These are phyloP conservation scores for Holothuria scabra DNA, from an alignment of 53 echinoderm and acorn worm genomes.

Conservation along the genomic window DNA sequence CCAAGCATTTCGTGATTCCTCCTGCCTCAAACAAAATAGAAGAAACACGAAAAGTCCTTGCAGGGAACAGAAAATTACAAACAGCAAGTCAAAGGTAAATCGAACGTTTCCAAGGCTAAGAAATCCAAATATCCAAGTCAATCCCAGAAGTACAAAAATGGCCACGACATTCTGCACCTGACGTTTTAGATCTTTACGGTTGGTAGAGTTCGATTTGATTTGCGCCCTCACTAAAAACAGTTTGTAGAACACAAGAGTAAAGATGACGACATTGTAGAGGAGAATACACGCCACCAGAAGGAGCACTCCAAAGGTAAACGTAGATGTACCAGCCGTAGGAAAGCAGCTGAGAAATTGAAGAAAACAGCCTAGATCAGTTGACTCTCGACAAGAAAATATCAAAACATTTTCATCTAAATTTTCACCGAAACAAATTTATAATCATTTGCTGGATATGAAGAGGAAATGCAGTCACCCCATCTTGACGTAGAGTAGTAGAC, in stretches of 20 bases:
- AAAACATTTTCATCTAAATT: too few relatives aligned
- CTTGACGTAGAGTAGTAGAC: too few relatives aligned
- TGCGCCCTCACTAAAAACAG: slow-evolving; percentile 1
- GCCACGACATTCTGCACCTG: slow-evolving; percentile 68
- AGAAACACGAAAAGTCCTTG: slow-evolving; percentile 78
- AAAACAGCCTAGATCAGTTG: too few relatives aligned
- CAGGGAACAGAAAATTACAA: slow-evolving; percentile 69
- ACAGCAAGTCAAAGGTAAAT: slow-evolving; percentile 67
- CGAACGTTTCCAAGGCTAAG: slow-evolving; percentile 56
- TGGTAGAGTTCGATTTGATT: not conserved
- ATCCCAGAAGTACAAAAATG: slow-evolving; percentile 66
- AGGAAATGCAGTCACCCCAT: too few relatives aligned
- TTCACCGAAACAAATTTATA: too few relatives aligned
- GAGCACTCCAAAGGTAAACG: slow-evolving; percentile 29
- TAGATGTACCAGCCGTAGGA: not conserved
- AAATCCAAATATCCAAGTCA: slow-evolving; percentile 80
- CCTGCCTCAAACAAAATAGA: slow-evolving; percentile 68
- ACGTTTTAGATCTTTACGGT: slow-evolving; percentile 20
- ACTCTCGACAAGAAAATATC: too few relatives aligned
- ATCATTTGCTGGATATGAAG: too few relatives aligned
- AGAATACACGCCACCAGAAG: slow-evolving; percentile 37
- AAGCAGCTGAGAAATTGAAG: slow-evolving; percentile 14
- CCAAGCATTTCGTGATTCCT: slow-evolving; percentile 63
- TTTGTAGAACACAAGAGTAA: slow-evolving; percentile 32
- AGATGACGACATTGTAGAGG: slow-evolving; percentile 43